These are phyloP conservation scores for Aphelinus atriplicis DNA, from an alignment of 1,140 invertebrate genomes.

Conservation along the genomic window DNA sequence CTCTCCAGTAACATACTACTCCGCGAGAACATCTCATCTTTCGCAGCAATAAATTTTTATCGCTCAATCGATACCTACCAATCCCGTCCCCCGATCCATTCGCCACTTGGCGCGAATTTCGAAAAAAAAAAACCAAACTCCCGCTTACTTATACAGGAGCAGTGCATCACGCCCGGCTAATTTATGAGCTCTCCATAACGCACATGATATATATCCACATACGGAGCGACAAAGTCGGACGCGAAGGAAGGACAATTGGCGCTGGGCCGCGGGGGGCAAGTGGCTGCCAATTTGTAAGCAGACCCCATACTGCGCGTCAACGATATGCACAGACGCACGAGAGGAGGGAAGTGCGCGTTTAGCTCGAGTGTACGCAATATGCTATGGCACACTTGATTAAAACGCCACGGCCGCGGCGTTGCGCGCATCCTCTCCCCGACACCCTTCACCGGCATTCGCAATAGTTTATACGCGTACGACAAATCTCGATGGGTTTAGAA, in stretches of 20 bases:
- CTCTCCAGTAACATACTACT: background rate
- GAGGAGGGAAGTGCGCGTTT: conserved; percentile 41
- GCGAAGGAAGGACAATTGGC: conserved; percentile 32
- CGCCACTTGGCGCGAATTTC: background rate
- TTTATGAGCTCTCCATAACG: conserved; percentile 27
- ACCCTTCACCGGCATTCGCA: background rate
- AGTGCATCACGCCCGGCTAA: conserved; percentile 1
- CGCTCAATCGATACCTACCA: background rate
- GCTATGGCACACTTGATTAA: conserved; percentile 57
- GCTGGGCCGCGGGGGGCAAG: conserved; percentile 43
- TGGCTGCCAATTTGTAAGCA: conserved; percentile 58
- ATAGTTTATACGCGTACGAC: background rate
- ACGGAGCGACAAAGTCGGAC: conserved; percentile 2
- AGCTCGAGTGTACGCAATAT: conserved; percentile 55
- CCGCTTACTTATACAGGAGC: background rate
- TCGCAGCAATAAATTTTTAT: conserved; percentile 4
- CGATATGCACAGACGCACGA: conserved; percentile 25
- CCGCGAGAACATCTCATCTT: background rate
- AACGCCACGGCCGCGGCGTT: conserved; percentile 42
- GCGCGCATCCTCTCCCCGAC: conserved; percentile 40
- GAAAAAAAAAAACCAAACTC: conserved; percentile 17
- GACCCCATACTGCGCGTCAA: conserved; percentile 49
- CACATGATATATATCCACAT: background rate
- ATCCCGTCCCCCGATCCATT: background rate
- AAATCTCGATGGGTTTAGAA: conserved; percentile 1